Evolutionary conservation across 2,113 vertebrate species (phyloP).

Genomic region (Caloenas nicobarica): DNA sequence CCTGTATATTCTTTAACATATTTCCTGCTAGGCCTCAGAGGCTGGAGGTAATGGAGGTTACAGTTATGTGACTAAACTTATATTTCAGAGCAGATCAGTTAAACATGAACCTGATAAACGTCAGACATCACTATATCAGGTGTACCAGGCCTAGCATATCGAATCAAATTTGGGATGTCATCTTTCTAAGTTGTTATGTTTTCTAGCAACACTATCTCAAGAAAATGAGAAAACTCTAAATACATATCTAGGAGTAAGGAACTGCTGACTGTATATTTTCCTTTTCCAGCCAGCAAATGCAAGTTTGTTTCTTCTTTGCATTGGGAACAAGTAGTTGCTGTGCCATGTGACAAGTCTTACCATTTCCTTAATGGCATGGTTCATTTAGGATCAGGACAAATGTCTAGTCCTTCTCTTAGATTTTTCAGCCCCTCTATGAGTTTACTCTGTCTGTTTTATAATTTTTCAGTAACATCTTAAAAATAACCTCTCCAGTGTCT

Average conservation of each 20-base stretch:
- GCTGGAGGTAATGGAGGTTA: background rate
- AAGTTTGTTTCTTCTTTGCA: conserved; percentile 11
- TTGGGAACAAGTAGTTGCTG: background rate
- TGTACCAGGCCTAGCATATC: background rate
- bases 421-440: background rate
- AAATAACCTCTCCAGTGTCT: background rate
- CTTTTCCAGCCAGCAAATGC: background rate
- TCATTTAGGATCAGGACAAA: background rate
- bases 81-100: background rate
- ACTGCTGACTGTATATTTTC: background rate
- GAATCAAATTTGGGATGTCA: background rate
- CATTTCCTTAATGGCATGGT: background rate
- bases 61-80: background rate
- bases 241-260: background rate
- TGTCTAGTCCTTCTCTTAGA: background rate
- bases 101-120: background rate
- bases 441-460: background rate
- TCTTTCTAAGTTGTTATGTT: background rate
- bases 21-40: background rate
- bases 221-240: background rate
- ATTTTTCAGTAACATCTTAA: background rate
- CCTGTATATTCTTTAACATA: background rate
- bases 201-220: background rate
- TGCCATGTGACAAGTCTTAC: background rate
- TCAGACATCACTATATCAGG: background rate